Evolutionary conservation across 2,113 vertebrate species (phyloP).

Genomic region (Dicerorhinus sumatrensis): DNA sequence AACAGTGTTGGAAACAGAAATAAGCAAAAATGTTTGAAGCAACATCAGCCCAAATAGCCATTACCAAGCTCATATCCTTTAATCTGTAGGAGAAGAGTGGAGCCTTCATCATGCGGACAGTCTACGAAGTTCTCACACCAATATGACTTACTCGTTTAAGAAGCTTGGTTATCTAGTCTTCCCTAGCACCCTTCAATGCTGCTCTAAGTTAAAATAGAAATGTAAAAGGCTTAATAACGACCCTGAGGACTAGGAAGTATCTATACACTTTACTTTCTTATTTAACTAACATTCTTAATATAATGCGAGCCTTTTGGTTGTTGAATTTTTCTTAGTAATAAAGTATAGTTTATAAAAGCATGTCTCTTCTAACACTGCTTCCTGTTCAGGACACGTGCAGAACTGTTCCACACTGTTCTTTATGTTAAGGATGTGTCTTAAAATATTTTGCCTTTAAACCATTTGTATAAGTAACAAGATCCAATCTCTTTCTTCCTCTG

Average conservation of each 20-base stretch:
- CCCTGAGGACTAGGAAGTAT: neutral
- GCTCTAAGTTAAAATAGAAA: neutral
- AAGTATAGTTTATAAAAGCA: neutral
- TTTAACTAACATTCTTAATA: neutral
- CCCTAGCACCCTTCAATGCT: neutral
- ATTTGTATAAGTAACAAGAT: neutral
- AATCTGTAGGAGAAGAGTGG: neutral
- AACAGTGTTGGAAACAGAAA: neutral
- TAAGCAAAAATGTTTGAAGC: neutral
- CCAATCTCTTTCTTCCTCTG: neutral
- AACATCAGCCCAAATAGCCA: neutral
- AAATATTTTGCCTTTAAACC: constrained; percentile 6
- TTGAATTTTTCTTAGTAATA: constrained; percentile 39
- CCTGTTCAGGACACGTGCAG: neutral
- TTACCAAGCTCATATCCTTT: neutral
- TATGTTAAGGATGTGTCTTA: constrained; percentile 31
- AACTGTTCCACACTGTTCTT: neutral
- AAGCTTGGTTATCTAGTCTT: neutral
- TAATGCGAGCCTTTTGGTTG: neutral
- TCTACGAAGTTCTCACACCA: neutral
- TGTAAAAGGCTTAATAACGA: neutral
- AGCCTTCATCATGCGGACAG: neutral
- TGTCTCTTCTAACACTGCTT: neutral
- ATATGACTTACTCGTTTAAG: neutral
- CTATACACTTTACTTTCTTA: neutral